phyloP scores from a whole-genome alignment of 2,797 vertebrate species.

The Australoheros facetus region DNA sequence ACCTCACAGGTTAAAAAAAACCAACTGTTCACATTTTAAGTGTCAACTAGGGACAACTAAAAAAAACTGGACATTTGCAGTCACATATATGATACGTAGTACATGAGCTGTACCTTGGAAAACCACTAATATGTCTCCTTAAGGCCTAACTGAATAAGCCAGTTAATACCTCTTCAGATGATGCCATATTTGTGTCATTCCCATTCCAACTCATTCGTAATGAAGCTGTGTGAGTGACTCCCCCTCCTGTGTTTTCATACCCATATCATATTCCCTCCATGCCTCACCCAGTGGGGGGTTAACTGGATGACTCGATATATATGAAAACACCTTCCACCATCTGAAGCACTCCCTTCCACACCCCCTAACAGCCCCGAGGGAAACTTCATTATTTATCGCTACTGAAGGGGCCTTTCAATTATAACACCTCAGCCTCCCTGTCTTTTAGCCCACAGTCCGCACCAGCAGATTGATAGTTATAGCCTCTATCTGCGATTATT shows the following conservation, averaged over 20 bases:
- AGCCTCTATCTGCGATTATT: constrained; percentile 54
- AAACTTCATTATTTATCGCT: constrained; percentile 77
- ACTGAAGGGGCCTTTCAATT: constrained; percentile 76
- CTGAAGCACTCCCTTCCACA: constrained; percentile 39
- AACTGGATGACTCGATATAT: constrained; percentile 58
- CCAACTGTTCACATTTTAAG: background rate
- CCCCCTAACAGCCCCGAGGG: constrained; percentile 62
- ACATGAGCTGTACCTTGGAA: background rate
- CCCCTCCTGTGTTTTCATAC: constrained; percentile 48
- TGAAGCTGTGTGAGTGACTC: constrained; percentile 45
- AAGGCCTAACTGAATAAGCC: background rate
- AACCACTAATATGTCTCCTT: background rate
- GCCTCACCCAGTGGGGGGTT: constrained; percentile 49
- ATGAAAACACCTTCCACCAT: constrained; percentile 45
- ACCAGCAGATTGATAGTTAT: constrained; percentile 62
- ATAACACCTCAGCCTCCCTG: constrained; percentile 53
- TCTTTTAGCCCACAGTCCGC: constrained; percentile 55
- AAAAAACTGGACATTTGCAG: background rate
- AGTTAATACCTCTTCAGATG: constrained; percentile 12
- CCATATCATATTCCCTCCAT: constrained; percentile 53
- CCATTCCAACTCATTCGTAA: constrained; percentile 50
- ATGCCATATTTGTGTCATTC: constrained; percentile 17
- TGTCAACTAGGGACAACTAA: too few species aligned
- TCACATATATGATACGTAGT: background rate
- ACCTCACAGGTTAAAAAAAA: background rate